Percentiles rank a stretch among this genome's conserved stretches.
These are phyloP conservation scores for Agapornis roseicollis DNA, from an alignment of 2,113 vertebrate species.

Conservation along the genomic window DNA sequence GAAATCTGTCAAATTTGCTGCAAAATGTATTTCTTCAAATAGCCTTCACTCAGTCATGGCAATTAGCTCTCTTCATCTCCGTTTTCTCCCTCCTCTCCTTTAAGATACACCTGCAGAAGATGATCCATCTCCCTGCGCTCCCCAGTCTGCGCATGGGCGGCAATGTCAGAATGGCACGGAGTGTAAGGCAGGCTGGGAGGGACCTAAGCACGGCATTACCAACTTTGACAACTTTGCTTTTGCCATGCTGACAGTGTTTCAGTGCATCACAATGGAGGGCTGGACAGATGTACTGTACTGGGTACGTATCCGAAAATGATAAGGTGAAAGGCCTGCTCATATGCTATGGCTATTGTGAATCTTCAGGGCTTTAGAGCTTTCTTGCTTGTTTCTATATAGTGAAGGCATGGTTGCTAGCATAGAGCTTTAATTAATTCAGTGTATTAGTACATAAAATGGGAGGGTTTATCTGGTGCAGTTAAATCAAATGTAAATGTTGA, in stretches of 20 bases:
- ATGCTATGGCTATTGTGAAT: not conserved
- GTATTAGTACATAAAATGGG: not conserved
- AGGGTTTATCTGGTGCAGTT: not conserved
- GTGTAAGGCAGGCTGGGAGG: slow-evolving; percentile 90
- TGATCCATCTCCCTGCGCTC: slow-evolving; percentile 91
- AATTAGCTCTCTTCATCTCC: not conserved
- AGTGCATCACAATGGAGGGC: slow-evolving; percentile 99
- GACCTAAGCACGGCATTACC: slow-evolving; percentile 96
- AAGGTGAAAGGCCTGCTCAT: not conserved
- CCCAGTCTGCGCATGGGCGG: slow-evolving; percentile 84
- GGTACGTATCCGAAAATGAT: slow-evolving; percentile 80
- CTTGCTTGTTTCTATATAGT: not conserved
- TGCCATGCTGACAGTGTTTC: slow-evolving; percentile 98
- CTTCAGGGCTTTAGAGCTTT: not conserved
- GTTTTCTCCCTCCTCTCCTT: not conserved
- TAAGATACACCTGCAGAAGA: slow-evolving; percentile 82
- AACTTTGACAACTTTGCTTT: slow-evolving; percentile 99
- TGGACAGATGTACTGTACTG: slow-evolving; percentile 98
- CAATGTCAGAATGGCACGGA: slow-evolving; percentile 88
- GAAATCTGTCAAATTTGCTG: not conserved
- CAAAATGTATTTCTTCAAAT: not conserved
- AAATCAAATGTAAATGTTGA: not conserved
- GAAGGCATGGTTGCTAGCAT: not conserved
- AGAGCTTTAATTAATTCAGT: slow-evolving; percentile 14
- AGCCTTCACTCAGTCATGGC: not conserved